Base-by-base conservation (phyloP, 2,797 vertebrate genomes). In the Cossypha caffra region DNA sequence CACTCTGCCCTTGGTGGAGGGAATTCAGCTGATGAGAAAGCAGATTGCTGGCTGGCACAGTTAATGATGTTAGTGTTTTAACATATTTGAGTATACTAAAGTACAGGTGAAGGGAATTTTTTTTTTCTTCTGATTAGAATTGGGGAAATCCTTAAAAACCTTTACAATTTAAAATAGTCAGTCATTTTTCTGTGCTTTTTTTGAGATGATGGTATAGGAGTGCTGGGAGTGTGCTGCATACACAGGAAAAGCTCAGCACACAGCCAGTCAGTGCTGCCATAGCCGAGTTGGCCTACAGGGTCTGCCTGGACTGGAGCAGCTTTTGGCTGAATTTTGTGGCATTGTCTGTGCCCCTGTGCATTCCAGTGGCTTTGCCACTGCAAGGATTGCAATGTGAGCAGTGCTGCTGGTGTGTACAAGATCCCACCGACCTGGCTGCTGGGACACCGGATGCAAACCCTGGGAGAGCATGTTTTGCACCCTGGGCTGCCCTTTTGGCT, bases 401-500 rank as follows among this genome's bases (percentile, higher is more conserved):
- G 21, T 62, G 55, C 16, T 47, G 61, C 43, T 31, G 0, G 0
- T 62, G 8, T 9, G 7, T 31, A 7, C 23, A 7, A n/a, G 26
- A n/a, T 61, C 2, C 11, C 10, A 1, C 6, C 24, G 11, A 19
- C 5, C 10, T 16, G 38, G 12, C 64, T 59, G 45, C 66, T 77
- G 24, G 25, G 45, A 37, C 23, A 11, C 3, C 2, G 6, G 16
- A 2, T n/a, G 26, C 26, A 57, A 35, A n/a, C 25, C 21, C 8
- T 4, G 35, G 3, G 10, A 25, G 5, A 33, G 23, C 0, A 1
- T 16, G 31, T n/a, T 54, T 47, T 78, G 5, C 20, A 43, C 4
- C 7, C 31, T 52, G 33, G 19, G 2, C 26, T 73, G 40, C 54
- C 31, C 0, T 61, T 88, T 17, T 11, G 24, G 24, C 13, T 54